phyloP scores from a whole-genome alignment of 2,797 vertebrate genomes.

The Enteromius thamalakanensis region DNA sequence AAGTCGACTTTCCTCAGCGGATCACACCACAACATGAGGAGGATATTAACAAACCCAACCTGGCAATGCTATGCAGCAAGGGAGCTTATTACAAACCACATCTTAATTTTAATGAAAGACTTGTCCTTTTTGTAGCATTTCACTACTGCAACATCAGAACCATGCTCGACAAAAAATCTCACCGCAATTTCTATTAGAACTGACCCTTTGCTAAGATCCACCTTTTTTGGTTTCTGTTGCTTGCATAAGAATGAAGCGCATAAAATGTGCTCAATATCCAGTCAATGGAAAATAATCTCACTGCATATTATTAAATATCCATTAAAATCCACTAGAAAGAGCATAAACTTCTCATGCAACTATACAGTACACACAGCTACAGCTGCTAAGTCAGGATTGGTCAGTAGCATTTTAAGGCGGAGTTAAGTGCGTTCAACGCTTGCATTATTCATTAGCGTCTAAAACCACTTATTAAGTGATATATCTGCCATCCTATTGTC shows the following conservation, averaged over 20 bases:
- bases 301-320: background rate
- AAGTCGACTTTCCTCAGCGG: conserved; percentile 20
- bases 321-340: background rate
- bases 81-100: conserved; percentile 43
- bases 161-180: conserved; percentile 40
- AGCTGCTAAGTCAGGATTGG: background rate
- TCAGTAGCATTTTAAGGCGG: conserved; percentile 9
- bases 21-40: conserved; percentile 14
- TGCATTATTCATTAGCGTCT: conserved; percentile 12
- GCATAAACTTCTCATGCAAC: background rate
- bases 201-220: background rate
- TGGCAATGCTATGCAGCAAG: conserved; percentile 12
- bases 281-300: background rate
- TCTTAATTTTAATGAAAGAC: conserved; percentile 54
- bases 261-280: background rate
- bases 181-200: conserved; percentile 3
- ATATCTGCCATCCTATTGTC: conserved; percentile 2
- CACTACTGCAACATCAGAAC: conserved; percentile 31
- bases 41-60: conserved; percentile 45
- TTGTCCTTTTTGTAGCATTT: conserved; percentile 46
- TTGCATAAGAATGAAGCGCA: background rate
- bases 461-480: background rate
- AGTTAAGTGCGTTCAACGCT: background rate
- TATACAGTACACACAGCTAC: background rate
- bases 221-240: background rate